Evolutionary conservation across 2,113 vertebrate species (phyloP).

Genomic region (Phylloscopus trochilus): DNA sequence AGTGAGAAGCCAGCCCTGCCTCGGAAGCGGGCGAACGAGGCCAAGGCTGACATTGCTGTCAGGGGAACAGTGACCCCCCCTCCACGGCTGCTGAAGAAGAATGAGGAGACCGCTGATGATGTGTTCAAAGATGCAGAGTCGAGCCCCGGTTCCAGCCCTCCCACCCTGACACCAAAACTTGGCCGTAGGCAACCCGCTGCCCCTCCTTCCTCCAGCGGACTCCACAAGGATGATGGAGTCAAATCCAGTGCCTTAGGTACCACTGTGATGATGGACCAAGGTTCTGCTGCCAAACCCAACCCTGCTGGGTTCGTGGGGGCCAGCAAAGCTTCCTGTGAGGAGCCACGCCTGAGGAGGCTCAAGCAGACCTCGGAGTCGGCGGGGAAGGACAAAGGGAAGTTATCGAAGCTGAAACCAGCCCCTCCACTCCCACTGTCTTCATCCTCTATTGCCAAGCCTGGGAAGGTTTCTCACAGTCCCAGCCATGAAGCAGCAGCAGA

Average conservation of each 20-base stretch:
- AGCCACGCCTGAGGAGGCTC: slow-evolving; percentile 82
- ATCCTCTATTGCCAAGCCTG: slow-evolving; percentile 70
- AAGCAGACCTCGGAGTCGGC: slow-evolving; percentile 77
- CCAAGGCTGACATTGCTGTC: slow-evolving; percentile 72
- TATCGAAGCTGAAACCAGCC: slow-evolving; percentile 88
- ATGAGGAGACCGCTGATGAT: slow-evolving; percentile 77
- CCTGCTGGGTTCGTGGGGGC: slow-evolving; percentile 69
- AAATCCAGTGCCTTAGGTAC: slow-evolving; percentile 74
- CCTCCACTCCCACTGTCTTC: slow-evolving; percentile 83
- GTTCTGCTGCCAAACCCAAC: slow-evolving; percentile 64
- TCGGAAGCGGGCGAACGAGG: slow-evolving; percentile 83
- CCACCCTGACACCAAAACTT: slow-evolving; percentile 84
- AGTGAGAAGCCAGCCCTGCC: slow-evolving; percentile 88
- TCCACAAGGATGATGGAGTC: slow-evolving; percentile 77
- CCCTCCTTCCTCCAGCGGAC: slow-evolving; percentile 6
- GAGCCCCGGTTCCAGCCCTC: slow-evolving; percentile 87
- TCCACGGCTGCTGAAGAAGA: slow-evolving; percentile 82
- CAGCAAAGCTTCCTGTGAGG: slow-evolving; percentile 76
- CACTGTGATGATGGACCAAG: slow-evolving; percentile 33
- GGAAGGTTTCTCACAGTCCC: slow-evolving; percentile 79
- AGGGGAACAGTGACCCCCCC: slow-evolving; percentile 86
- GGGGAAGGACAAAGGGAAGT: slow-evolving; percentile 83
- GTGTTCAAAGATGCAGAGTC: slow-evolving; percentile 83
- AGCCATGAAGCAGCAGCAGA: slow-evolving; percentile 79
- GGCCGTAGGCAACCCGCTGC: slow-evolving; percentile 73